phyloP scores from a whole-genome alignment of 64 coral and sea anemone genomes.

The Trachythela sp. region DNA sequence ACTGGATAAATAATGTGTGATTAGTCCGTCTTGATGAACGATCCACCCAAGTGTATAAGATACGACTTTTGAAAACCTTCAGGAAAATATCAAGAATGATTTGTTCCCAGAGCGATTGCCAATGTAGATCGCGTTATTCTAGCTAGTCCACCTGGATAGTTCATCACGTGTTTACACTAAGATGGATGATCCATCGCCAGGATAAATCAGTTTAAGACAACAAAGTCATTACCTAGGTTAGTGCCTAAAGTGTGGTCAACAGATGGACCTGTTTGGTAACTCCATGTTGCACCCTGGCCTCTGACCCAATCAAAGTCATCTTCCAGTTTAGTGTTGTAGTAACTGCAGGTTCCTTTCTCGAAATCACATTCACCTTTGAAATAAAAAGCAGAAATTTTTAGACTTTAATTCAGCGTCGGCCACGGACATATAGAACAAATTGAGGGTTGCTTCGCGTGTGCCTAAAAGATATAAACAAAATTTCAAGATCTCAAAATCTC shows the following conservation, averaged over 20 bases:
- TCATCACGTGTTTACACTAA: too few species aligned
- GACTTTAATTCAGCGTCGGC: too few species aligned
- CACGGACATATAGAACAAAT: too few species aligned
- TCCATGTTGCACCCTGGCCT: not conserved
- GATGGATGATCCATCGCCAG: too few species aligned
- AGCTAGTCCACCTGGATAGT: too few species aligned
- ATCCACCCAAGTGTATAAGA: not conserved
- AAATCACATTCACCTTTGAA: slow-evolving; percentile 67
- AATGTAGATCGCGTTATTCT: too few species aligned
- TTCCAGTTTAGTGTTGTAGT: slow-evolving; percentile 9
- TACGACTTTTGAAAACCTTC: too few species aligned
- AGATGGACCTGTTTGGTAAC: not conserved
- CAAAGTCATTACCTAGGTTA: not conserved
- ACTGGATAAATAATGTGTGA: not conserved
- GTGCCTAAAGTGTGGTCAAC: not conserved
- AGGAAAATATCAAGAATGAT: not conserved
- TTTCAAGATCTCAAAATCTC: too few species aligned
- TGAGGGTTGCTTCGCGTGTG: too few species aligned
- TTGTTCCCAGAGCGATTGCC: too few species aligned
- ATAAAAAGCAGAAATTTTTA: slow-evolving; percentile 14
- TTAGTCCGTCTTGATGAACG: not conserved
- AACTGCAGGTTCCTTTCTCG: slow-evolving; percentile 39
- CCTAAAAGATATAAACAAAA: too few species aligned
- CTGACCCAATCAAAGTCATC: not conserved
- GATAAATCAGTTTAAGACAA: too few species aligned